Conservation (phyloP, 2,113 vertebrate species). For the Aptenodytes forsteri region DNA sequence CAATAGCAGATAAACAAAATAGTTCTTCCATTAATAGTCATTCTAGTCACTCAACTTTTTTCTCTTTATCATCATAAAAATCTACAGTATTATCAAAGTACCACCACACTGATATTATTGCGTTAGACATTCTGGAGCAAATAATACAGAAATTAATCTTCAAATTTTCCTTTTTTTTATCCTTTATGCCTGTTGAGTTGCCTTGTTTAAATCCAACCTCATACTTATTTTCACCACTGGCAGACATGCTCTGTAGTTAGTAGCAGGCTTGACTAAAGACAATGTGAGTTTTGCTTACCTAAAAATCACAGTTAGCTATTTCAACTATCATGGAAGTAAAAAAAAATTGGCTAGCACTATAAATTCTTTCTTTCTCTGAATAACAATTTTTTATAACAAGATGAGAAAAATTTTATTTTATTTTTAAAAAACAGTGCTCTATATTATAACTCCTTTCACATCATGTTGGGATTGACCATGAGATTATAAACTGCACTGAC, state of each 20-base stretch:
- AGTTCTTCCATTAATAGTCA: background rate
- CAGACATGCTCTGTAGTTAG: background rate
- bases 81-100: background rate
- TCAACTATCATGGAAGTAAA: background rate
- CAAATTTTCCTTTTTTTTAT: background rate
- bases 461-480: background rate
- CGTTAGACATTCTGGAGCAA: background rate
- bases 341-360: background rate
- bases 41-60: background rate
- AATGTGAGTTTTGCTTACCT: background rate
- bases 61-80: background rate
- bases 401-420: background rate
- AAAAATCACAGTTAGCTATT: background rate
- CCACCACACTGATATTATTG: fast-evolving
- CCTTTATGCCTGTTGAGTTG: background rate
- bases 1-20: background rate
- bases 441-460: background rate
- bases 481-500: background rate
- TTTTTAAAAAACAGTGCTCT: background rate
- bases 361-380: background rate
- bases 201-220: background rate
- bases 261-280: background rate
- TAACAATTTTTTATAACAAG: background rate
- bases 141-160: background rate
- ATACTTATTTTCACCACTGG: background rate